phyloP scores from a whole-genome alignment of 2,797 vertebrate species.

The Myioborus melanocephalus region DNA sequence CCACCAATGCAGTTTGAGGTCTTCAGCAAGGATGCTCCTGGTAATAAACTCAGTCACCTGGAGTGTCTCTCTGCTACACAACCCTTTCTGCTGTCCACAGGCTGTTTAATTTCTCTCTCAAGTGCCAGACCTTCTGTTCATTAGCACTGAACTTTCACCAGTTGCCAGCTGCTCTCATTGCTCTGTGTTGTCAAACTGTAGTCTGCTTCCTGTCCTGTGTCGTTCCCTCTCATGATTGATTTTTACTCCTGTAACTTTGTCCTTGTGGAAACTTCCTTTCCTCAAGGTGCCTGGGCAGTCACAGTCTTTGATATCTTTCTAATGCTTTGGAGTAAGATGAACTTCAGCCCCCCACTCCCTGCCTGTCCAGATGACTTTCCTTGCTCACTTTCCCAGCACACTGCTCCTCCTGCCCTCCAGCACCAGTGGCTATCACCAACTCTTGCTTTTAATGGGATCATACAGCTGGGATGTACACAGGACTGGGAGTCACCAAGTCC shows the following conservation, averaged over 20 bases:
- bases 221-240: neutral
- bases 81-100: neutral
- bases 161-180: neutral
- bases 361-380: neutral
- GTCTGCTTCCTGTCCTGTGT: neutral
- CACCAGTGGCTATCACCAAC: neutral
- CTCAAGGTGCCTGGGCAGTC: neutral
- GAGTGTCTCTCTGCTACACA: neutral
- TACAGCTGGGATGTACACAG: neutral
- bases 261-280: neutral
- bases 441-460: neutral
- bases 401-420: neutral
- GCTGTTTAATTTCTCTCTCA: neutral
- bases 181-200: neutral
- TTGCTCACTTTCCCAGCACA: neutral
- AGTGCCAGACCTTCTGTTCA: neutral
- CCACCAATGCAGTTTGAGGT: accelerated
- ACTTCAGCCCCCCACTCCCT: neutral
- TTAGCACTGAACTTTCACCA: neutral
- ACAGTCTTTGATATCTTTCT: neutral
- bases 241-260: neutral
- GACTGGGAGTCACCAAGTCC: neutral
- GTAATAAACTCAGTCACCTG: neutral
- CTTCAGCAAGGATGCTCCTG: neutral
- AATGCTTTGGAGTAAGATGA: neutral